A percentile compares a stretch with the other conserved stretches of the same genome.
These are phyloP conservation scores for Phymanthus crucifer DNA, from an alignment of 92 coral and sea anemone species.

Conservation along the genomic window DNA sequence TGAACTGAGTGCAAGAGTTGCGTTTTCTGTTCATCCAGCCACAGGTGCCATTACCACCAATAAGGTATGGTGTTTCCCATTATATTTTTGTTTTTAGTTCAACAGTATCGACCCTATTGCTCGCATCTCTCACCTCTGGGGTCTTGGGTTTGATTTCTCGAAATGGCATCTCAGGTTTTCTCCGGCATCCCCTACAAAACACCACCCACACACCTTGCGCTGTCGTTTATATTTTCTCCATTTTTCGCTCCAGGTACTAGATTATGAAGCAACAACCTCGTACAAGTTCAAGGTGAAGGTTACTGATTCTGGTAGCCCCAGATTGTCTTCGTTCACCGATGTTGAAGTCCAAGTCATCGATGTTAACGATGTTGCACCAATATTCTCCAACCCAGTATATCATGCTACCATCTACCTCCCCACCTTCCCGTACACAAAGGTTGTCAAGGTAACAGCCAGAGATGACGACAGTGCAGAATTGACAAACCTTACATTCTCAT, in stretches of 20 bases:
- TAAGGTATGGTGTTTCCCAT: slow-evolving; percentile 49
- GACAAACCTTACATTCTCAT: slow-evolving; percentile 64
- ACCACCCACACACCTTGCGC: too few species aligned
- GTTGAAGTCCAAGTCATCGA: slow-evolving; percentile 69
- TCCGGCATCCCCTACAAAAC: too few species aligned
- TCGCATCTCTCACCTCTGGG: too few species aligned
- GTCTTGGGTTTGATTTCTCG: too few species aligned
- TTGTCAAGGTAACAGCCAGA: slow-evolving; percentile 72
- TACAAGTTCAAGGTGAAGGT: slow-evolving; percentile 80
- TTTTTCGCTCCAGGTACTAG: slow-evolving; percentile 54
- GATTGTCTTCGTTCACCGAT: slow-evolving; percentile 65
- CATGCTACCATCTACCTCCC: slow-evolving; percentile 72
- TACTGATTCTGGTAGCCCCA: slow-evolving; percentile 76
- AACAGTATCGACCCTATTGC: neutral
- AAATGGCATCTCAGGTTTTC: too few species aligned
- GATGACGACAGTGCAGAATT: slow-evolving; percentile 69
- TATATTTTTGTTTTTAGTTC: neutral
- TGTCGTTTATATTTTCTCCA: neutral
- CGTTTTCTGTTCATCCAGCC: slow-evolving; percentile 64
- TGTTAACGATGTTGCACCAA: slow-evolving; percentile 83
- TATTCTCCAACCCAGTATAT: slow-evolving; percentile 53
- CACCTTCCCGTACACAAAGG: slow-evolving; percentile 58
- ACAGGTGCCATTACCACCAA: slow-evolving; percentile 74
- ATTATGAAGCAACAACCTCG: slow-evolving; percentile 64
- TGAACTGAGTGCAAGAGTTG: slow-evolving; percentile 54